Conservation (phyloP, 2,888 invertebrate species). For the Ornithoptera priamus region DNA sequence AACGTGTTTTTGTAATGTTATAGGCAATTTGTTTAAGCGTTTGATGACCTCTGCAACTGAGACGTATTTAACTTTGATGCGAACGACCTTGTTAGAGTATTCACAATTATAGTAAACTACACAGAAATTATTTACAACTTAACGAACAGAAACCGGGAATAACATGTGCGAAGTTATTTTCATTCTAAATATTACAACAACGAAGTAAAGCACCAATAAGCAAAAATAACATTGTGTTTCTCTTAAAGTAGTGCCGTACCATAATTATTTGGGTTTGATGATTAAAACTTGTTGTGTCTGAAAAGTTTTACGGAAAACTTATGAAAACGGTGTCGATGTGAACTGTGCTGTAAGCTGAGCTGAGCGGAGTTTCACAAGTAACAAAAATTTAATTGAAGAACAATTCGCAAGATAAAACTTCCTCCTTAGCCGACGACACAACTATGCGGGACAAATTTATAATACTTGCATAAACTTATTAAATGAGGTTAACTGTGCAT, state of each 20-base stretch:
- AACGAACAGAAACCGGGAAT: too few species aligned
- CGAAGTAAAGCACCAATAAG: too few species aligned
- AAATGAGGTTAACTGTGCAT: slow-evolving; percentile 4
- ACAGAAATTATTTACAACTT: too few species aligned
- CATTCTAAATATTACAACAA: too few species aligned
- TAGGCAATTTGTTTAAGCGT: slow-evolving; percentile 22
- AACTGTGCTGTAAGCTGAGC: slow-evolving; percentile 33
- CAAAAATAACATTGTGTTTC: too few species aligned
- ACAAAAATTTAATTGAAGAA: slow-evolving; percentile 41
- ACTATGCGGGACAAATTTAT: slow-evolving; percentile 30
- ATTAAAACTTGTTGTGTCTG: too few species aligned
- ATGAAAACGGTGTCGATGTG: background rate
- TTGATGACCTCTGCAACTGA: slow-evolving; percentile 8
- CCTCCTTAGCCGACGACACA: slow-evolving; percentile 31
- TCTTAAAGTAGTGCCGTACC: too few species aligned
- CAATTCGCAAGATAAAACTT: slow-evolving; percentile 37
- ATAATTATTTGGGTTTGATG: too few species aligned
- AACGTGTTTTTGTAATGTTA: slow-evolving; percentile 23
- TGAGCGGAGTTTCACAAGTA: slow-evolving; percentile 36
- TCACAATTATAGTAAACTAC: background rate
- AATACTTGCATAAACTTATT: slow-evolving; percentile 11
- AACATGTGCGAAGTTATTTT: too few species aligned
- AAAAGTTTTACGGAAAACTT: too few species aligned
- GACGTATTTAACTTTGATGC: background rate
- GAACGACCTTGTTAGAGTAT: background rate